These are phyloP conservation scores for Seira sanloemensis DNA, from an alignment of 2,888 invertebrate genomes.

Conservation along the genomic window DNA sequence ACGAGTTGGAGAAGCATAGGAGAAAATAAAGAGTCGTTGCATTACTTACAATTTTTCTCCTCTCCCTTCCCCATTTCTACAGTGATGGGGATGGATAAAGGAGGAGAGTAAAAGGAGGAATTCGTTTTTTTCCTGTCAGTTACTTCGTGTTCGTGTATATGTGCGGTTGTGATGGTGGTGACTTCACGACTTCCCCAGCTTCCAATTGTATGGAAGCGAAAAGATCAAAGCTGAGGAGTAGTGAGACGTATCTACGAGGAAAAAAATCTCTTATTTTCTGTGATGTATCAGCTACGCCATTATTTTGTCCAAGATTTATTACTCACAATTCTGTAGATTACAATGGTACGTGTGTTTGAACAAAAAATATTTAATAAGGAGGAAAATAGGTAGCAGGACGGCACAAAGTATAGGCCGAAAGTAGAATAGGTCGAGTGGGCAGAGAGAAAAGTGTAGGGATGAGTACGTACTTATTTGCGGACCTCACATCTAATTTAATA, in stretches of 20 bases:
- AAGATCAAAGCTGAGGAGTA: too few species aligned
- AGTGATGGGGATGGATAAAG: not conserved
- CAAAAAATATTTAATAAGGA: too few species aligned
- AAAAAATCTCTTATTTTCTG: not conserved
- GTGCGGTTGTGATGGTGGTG: conserved; percentile 11
- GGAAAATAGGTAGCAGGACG: too few species aligned
- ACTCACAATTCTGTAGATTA: not conserved
- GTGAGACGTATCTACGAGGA: not conserved
- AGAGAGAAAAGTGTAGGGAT: too few species aligned
- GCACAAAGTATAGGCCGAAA: too few species aligned
- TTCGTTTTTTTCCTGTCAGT: not conserved
- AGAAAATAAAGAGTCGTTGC: not conserved
- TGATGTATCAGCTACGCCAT: not conserved
- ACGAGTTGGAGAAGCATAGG: not conserved
- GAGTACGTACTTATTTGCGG: too few species aligned
- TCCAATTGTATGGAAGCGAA: not conserved
- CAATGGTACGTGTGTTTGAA: too few species aligned
- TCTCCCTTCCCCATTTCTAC: not conserved
- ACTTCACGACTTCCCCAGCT: not conserved
- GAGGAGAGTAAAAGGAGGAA: not conserved
- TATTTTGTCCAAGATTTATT: not conserved
- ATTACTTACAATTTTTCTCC: not conserved
- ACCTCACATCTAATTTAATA: too few species aligned
- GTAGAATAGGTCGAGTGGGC: too few species aligned
- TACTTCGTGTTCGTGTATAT: not conserved